phyloP scores from a whole-genome alignment of 2,888 invertebrate species.

The Eupithecia insigniata region DNA sequence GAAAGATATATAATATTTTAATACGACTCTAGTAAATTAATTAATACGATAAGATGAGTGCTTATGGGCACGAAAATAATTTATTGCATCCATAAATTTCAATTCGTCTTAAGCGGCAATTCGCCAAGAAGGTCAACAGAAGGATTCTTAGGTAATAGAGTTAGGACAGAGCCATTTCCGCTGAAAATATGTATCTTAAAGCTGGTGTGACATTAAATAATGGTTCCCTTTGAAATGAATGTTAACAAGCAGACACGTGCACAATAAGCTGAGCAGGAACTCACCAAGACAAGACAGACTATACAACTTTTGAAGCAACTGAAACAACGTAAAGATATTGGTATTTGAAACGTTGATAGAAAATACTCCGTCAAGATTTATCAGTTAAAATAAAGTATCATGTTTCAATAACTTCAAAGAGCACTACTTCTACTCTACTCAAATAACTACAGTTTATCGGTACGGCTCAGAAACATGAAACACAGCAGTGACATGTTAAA shows the following conservation, averaged over 20 bases:
- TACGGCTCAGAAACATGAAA: background rate
- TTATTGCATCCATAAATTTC: background rate
- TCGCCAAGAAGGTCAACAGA: background rate
- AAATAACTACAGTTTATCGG: background rate
- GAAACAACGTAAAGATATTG: conserved; percentile 75
- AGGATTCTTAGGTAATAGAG: background rate
- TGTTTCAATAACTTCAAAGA: conserved; percentile 30
- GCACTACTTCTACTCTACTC: conserved; percentile 38
- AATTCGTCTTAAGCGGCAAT: background rate
- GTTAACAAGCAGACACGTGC: conserved; percentile 42
- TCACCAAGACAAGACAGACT: conserved; percentile 65
- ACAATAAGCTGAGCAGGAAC: conserved; percentile 58
- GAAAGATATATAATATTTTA: conserved; percentile 15
- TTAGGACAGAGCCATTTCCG: background rate
- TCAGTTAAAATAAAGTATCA: conserved; percentile 1
- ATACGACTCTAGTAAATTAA: background rate
- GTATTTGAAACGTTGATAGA: conserved; percentile 10
- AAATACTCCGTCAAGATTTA: conserved; percentile 6
- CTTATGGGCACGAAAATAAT: background rate
- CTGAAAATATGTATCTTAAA: background rate
- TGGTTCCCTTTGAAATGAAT: background rate
- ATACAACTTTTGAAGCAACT: conserved; percentile 79
- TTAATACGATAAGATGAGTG: background rate
- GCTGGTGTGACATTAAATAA: background rate
- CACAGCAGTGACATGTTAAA: no score